Percentiles rank a stretch among this genome's conserved stretches.
Evolutionary conservation across 2,113 vertebrate genomes (phyloP).

Genomic region (Buteo buteo): DNA sequence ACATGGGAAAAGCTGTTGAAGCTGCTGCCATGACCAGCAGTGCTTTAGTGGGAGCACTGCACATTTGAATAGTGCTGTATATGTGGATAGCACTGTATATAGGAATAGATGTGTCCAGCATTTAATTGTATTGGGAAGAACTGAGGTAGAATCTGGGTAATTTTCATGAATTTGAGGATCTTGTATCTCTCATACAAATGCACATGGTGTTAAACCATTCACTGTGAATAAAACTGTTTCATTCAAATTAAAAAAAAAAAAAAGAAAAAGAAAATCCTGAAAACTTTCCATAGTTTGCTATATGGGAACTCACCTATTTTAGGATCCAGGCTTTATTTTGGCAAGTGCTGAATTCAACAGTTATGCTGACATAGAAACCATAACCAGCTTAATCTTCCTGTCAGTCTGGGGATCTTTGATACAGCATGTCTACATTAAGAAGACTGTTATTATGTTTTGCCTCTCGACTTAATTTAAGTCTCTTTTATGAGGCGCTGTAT

Average conservation of each 20-base stretch:
- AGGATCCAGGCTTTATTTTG: not conserved
- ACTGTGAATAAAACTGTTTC: not conserved
- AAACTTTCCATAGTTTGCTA: not conserved
- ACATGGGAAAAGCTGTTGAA: not conserved
- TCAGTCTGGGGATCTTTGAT: not conserved
- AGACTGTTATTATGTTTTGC: constrained; percentile 22
- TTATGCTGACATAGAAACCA: not conserved
- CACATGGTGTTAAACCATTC: not conserved
- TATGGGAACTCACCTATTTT: not conserved
- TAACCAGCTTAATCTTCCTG: not conserved
- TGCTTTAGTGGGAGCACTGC: not conserved
- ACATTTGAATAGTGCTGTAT: not conserved
- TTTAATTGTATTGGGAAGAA: not conserved
- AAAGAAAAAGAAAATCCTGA: not conserved
- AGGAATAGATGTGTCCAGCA: not conserved
- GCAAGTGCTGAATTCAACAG: not conserved
- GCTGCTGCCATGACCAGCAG: not conserved
- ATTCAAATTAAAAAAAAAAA: not conserved
- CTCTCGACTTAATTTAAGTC: constrained; percentile 35
- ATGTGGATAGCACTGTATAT: too few relatives aligned
- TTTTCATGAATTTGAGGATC: not conserved
- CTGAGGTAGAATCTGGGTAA: not conserved
- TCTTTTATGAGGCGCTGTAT: constrained; percentile 37
- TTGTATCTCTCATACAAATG: not conserved
- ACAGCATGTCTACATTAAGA: not conserved